These are phyloP conservation scores for Hystrix cristata DNA, from an alignment of 2,113 vertebrate species.

Conservation along the genomic window DNA sequence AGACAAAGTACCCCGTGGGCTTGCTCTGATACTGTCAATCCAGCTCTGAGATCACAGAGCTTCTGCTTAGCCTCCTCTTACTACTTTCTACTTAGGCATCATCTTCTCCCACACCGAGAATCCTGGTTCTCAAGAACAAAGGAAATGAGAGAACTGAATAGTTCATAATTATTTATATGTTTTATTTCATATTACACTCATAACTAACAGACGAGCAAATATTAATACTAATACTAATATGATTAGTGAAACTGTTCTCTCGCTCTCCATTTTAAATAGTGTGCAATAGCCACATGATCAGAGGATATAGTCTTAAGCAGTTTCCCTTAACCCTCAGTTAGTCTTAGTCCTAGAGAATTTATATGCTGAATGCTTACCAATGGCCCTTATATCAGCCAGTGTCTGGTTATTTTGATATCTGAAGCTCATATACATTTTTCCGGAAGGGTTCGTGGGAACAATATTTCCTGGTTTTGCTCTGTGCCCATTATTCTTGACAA, in stretches of 20 bases:
- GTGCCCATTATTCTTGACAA: neutral
- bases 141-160: neutral
- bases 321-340: neutral
- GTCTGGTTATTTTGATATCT: neutral
- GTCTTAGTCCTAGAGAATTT: neutral
- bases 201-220: neutral
- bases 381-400: neutral
- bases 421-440: neutral
- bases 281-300: neutral
- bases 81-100: neutral
- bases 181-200: neutral
- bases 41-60: neutral
- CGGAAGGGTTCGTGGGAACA: neutral
- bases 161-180: neutral
- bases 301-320: neutral
- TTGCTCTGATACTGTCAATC: neutral
- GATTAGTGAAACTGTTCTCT: neutral
- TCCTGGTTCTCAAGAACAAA: slow-evolving; percentile 10
- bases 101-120: neutral
- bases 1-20: neutral
- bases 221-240: neutral
- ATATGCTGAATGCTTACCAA: neutral
- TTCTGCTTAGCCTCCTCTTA: neutral
- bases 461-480: neutral
- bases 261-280: neutral